Evolutionary conservation across 1,140 invertebrate genomes (phyloP), one percentile per base, ranked within the genome.

Genomic region (Camponotus floridanus): DNA sequence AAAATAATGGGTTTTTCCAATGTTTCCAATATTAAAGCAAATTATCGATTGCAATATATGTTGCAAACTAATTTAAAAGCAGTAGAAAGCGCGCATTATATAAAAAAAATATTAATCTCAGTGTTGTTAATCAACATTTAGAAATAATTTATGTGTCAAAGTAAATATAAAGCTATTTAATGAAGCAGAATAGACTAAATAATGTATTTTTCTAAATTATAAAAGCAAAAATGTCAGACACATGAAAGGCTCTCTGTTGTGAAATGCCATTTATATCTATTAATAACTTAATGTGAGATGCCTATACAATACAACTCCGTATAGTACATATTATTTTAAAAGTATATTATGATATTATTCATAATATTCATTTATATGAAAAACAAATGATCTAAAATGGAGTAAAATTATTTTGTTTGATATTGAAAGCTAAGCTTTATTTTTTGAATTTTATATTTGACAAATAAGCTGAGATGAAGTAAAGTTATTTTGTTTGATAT

Each of bases 131-230:
- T 87, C 76, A 67, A 80, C 78, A 86, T 81, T 87, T 89, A 89
- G 62, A 62, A 85, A 78, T 91, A 89, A 78, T 92, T 88, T 86
- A 81, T 18, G 48, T 51, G 48, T 90, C 70, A 91, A 89, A 92
- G 90, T 93, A 90, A 93, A 93, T 45, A 93, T 92, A 92, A 91
- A 89, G 78, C 88, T 91, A 90, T 90, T 64, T 93, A 94, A 92
- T 81, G 76, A 89, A 88, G 84, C 85, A 92, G 80, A 93, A 71
- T 93, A 92, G 90, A 93, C 74, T 90, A 90, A 80, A 89, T 78
- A 64, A 70, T 93, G 92, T 94, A 94, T 94, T 94, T 94, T 94
- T 94, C 93, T 94, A 94, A 94, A 94, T 94, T 93, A 90, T 91
- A 91, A 79, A 85, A 81, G 81, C 79, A 87, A 91, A 88, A 91